Evolutionary conservation across 2,797 vertebrate genomes (phyloP), one percentile per base, ranked within the genome.

Genomic region (Anguilla obscura): DNA sequence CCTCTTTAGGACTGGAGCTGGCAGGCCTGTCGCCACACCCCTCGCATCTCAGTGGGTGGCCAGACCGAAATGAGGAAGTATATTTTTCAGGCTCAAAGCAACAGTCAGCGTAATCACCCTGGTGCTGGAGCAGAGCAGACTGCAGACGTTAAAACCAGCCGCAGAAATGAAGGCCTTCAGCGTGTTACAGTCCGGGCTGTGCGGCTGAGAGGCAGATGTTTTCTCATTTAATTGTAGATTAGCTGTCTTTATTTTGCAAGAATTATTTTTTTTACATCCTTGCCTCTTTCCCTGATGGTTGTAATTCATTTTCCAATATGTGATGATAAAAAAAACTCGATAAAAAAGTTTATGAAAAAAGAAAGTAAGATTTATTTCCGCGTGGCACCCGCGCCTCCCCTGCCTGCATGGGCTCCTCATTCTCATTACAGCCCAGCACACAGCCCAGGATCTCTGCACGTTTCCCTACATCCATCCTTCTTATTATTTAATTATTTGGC

Each of bases 401-500:
- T 45, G 40, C 4, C 40, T 45, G 40, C 4, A 45, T 4, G 40
- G 40, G 40, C 40, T 45, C 40, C 40, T 45, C 40, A 45, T 45
- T 45, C 40, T 45, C 40, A 45, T 45, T 45, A 45, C 40, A 45
- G 76, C 40, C 16, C 36, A 24, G 18, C 10, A 40, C 16, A 21
- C 76, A 6, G 33, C 24, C 3, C 71, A 33, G 71, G 71, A 36
- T 8, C 33, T 24, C 16, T 45, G 14, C 36, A 48, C 16, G 1
- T 80, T 48, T 80, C 12, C 24, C 14, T 36, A 21, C 71, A 36
- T 76, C 16, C 71, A 33, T 48, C 36, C 1, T 48, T 80, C 71
- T 45, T 80, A 80, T 80, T 80, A 40, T 48, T 80, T 80, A 45
- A 40, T 80, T 80, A 80, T 80, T 80, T 80, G 76, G 36, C 33